Conservation (phyloP, 2,113 vertebrate genomes). For the Nothobranchius kuhntae region DNA sequence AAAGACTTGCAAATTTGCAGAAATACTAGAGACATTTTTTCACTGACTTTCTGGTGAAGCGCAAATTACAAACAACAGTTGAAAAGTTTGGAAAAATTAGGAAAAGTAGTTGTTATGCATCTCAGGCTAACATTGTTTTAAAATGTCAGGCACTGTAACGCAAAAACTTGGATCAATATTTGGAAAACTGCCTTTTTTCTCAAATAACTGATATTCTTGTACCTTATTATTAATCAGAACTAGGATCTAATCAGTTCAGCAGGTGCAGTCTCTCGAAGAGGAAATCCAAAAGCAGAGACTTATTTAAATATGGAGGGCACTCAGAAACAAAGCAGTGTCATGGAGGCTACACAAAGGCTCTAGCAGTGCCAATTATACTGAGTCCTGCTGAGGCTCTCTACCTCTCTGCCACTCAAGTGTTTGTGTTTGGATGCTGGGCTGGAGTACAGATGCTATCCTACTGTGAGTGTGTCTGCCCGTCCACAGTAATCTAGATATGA, state of each 20-base stretch:
- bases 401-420: conserved; percentile 61
- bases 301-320: conserved; percentile 67
- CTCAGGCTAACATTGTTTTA: no score
- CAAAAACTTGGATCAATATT: no score
- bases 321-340: conserved; percentile 63
- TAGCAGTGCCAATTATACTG: conserved; percentile 54
- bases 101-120: no score
- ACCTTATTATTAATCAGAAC: conserved; percentile 23
- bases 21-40: no score
- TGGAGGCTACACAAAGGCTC: conserved; percentile 54
- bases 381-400: conserved; percentile 59
- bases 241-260: conserved; percentile 40
- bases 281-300: conserved; percentile 49
- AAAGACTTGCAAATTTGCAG: no score
- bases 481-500: conserved; percentile 23
- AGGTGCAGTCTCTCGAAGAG: conserved; percentile 45
- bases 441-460: conserved; percentile 38
- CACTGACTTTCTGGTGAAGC: no score
- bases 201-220: no score
- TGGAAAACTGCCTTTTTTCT: no score
- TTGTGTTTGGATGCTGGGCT: conserved; percentile 59
- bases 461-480: conserved; percentile 35
- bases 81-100: not conserved
- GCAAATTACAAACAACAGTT: not conserved
- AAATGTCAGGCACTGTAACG: no score